Conservation (phyloP, 2,113 vertebrate species). For the Eublepharis macularius region DNA sequence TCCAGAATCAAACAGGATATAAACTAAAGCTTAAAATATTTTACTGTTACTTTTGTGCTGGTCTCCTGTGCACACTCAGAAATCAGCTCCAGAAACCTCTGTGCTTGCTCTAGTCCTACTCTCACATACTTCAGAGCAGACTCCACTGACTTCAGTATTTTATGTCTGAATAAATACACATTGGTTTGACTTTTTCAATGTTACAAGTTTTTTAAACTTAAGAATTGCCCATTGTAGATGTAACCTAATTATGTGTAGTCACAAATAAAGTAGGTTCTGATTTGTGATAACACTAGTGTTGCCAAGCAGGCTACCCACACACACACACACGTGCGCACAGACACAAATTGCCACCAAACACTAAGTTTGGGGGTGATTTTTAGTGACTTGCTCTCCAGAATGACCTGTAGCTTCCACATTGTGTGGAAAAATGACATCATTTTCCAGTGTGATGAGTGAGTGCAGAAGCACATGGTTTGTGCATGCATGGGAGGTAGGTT, state of each 20-base stretch:
- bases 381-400: no score
- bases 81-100: background rate
- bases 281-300: no score
- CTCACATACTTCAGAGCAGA: background rate
- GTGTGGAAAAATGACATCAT: no score
- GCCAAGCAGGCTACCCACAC: no score
- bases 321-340: no score
- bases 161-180: background rate
- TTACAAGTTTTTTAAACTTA: background rate
- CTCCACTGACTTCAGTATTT: background rate
- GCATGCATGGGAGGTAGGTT: no score
- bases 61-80: background rate
- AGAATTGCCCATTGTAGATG: background rate
- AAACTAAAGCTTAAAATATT: background rate
- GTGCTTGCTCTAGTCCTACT: background rate
- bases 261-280: background rate
- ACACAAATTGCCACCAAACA: no score
- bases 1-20: background rate
- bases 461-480: no score
- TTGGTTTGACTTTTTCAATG: background rate
- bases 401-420: no score
- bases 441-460: no score
- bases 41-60: background rate
- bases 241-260: background rate
- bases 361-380: no score